Evolutionary conservation across 2,888 invertebrate genomes (phyloP), one percentile per base, ranked within the genome.

Genomic region (Zaprionus lineosus): DNA sequence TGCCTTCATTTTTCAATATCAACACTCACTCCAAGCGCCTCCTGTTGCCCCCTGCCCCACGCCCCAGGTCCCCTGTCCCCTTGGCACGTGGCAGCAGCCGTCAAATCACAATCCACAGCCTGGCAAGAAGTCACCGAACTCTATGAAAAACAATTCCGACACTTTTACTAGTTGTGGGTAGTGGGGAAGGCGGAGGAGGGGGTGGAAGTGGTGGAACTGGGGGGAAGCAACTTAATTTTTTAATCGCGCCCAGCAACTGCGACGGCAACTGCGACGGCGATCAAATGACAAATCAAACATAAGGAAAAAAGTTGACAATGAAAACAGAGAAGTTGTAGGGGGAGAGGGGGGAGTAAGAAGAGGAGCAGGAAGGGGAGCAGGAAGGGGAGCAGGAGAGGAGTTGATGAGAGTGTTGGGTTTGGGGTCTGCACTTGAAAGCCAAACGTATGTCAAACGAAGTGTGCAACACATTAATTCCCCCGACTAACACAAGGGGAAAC

Each of bases 231-330:
- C 65, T 82, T 74, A 69, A 75, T 78, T 82, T 84, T 82, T 76
- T 82, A 84, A 83, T 84, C 82, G 85, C 68, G 28, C 37, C 24
- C 24, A n/a, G 24, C 6, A 24, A 31, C n/a, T n/a, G 16, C 36
- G 28, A 24, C 50, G 39, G 63, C 84, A 84, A 82, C 82, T 84
- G 83, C 68, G 67, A 40, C 58, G 40, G 65, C 72, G 82, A 87
- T 87, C 87, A 83, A 81, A 86, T 87, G 84, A 84, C 87, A 85
- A 77, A 85, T 86, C 86, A 86, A 87, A 87, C 76, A 86, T 59
- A 64, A 39, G 18, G 14, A 37, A 67, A 55, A 60, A 79, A 66
- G 48, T 62, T 64, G 77, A 74, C 61, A 76, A 53, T 62, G 59
- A 58, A 62, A 60, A 48, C 33, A 40, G 51, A 60, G 47, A 50